phyloP scores from a whole-genome alignment of 64 coral and sea anemone genomes.

The Montipora sp. region DNA sequence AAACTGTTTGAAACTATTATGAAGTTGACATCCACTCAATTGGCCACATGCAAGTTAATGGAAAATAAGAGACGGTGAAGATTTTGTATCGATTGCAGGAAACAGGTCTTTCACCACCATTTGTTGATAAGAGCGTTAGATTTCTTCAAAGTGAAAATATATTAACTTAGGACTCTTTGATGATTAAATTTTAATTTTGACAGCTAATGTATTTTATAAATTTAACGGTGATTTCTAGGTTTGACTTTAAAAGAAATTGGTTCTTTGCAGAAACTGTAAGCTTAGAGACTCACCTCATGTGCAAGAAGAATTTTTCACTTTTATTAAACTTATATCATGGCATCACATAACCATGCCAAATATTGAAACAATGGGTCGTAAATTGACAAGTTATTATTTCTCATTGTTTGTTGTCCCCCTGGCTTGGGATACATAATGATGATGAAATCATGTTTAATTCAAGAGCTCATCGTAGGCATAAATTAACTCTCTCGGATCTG shows the following conservation, averaged over 20 bases:
- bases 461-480: not conserved
- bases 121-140: not conserved
- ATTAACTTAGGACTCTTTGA: not conserved
- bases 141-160: not conserved
- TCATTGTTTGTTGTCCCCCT: not conserved
- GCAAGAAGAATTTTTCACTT: not conserved
- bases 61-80: too few relatives aligned
- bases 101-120: not conserved
- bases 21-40: too few relatives aligned
- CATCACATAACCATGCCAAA: not conserved
- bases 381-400: not conserved
- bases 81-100: too few relatives aligned
- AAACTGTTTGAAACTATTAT: not conserved
- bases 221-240: too few relatives aligned
- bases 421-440: not conserved
- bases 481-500: not conserved
- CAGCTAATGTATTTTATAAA: too few relatives aligned
- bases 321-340: not conserved
- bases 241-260: too few relatives aligned
- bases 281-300: too few relatives aligned
- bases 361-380: not conserved
- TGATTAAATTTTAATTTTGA: not conserved
- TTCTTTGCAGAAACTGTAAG: too few relatives aligned
- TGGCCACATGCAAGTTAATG: too few relatives aligned
- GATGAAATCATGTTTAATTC: not conserved